Base-by-base conservation (phyloP, 2,113 vertebrate genomes). In the Pseudorectes ferrugineus region DNA sequence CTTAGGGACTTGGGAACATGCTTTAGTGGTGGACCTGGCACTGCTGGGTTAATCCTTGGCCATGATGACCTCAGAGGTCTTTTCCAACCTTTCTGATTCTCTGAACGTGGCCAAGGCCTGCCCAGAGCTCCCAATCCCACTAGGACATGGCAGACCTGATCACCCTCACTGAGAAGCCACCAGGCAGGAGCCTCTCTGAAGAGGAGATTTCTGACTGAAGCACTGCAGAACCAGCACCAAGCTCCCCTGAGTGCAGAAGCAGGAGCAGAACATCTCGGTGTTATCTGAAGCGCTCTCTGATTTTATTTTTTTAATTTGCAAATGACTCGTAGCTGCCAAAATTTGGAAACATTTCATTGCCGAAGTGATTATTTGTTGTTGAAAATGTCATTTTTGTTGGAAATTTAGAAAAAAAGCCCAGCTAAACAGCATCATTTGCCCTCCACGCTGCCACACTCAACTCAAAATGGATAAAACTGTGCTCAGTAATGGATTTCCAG, bases 1-100 rank as follows among this genome's bases (percentile, higher is more conserved):
- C 46, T 23, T 1, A 59, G 36, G 23, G 3, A 11, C 25, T 25
- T 2, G 7, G 28, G 57, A n/a, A 20, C 0, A 2, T 12, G 70
- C 9, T 26, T 61, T 31, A 31, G 21, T 10, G 26, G 26, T 29
- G 45, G 33, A 12, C 19, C 45, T 52, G 52, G 38, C n/a, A 52
- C 25, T 42, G 55, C 48, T 68, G 40, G 35, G 18, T 22, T 23
- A 83, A 48, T 70, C 26, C 31, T 83, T 49, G 42, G 21, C 11
- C 48, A 35, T 10, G 7, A 17, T 7, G 12, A 17, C 33, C 22
- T 62, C 4, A 28, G 55, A 36, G 42, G 15, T 14, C 5, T 20
- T 76, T 62, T 28, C 71, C 31, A 49, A 33, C 18, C 31, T 49
- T 62, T 70, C 13, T 17, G 63, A 24, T 33, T 5, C 18, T 6